These are phyloP conservation scores for Archivesica marissinica DNA, from an alignment of 1,140 invertebrate genomes.

Conservation along the genomic window DNA sequence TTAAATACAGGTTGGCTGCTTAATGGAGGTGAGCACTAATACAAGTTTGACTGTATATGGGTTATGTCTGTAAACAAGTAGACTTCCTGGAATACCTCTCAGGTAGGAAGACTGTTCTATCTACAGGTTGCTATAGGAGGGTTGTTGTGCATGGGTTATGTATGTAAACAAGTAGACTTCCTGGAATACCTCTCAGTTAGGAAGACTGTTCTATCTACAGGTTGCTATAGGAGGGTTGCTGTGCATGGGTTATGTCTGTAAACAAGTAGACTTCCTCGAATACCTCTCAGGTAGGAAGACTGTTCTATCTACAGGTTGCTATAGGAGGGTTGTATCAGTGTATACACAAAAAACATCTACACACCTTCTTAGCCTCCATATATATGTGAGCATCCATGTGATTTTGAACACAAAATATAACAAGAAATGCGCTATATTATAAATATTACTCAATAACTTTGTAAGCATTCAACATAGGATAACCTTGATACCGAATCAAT, in stretches of 20 bases:
- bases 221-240: not conserved
- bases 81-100: no score
- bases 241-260: constrained; percentile 47
- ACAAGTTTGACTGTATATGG: no score
- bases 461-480: no score
- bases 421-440: no score
- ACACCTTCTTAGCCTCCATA: constrained; percentile 28
- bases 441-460: no score
- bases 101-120: no score
- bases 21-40: no score
- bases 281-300: not conserved
- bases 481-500: no score
- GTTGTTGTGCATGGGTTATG: no score
- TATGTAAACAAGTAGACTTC: constrained; percentile 39
- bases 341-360: constrained; percentile 8
- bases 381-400: not conserved
- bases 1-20: no score
- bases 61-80: no score
- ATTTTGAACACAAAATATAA: not conserved
- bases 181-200: not conserved
- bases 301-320: constrained; percentile 25
- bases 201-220: constrained; percentile 27
- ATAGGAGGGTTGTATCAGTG: constrained; percentile 2
- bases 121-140: no score
- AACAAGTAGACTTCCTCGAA: constrained; percentile 31